Percentiles rank a stretch among this genome's conserved stretches.
These are phyloP conservation scores for Drosophila rubida DNA, from an alignment of 2,888 invertebrate genomes.

Conservation along the genomic window DNA sequence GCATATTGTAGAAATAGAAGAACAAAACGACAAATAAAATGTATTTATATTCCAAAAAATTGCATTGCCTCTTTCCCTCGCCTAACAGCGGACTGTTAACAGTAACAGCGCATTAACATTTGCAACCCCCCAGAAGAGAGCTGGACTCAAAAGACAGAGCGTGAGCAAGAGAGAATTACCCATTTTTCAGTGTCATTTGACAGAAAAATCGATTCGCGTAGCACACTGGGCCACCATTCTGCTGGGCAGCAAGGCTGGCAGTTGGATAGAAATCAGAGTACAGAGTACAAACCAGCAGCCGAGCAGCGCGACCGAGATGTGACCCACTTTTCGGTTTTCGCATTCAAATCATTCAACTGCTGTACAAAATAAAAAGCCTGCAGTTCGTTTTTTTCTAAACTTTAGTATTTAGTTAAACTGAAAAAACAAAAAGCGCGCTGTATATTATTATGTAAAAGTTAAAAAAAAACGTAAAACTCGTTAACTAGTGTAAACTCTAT, in stretches of 20 bases:
- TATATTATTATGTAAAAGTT: slow-evolving; percentile 61
- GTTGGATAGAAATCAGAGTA: slow-evolving; percentile 82
- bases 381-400: slow-evolving; percentile 69
- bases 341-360: slow-evolving; percentile 80
- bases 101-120: slow-evolving; percentile 44
- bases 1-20: slow-evolving; percentile 73
- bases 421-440: slow-evolving; percentile 50
- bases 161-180: slow-evolving; percentile 62
- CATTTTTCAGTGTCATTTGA: slow-evolving; percentile 78
- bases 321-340: slow-evolving; percentile 84
- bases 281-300: slow-evolving; percentile 77
- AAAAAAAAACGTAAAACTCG: slow-evolving; percentile 41
- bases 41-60: slow-evolving; percentile 77
- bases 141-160: background rate
- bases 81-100: slow-evolving; percentile 25
- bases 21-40: slow-evolving; percentile 82
- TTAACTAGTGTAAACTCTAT: slow-evolving; percentile 76
- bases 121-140: slow-evolving; percentile 56
- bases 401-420: slow-evolving; percentile 61
- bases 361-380: slow-evolving; percentile 56
- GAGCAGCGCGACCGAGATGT: slow-evolving; percentile 83
- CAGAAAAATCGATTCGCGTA: slow-evolving; percentile 82
- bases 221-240: slow-evolving; percentile 79
- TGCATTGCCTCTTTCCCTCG: slow-evolving; percentile 23
- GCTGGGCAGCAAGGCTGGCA: slow-evolving; percentile 46